These are phyloP conservation scores for Drosophila simulans DNA, from an alignment of 1,140 invertebrate species.

Conservation along the genomic window DNA sequence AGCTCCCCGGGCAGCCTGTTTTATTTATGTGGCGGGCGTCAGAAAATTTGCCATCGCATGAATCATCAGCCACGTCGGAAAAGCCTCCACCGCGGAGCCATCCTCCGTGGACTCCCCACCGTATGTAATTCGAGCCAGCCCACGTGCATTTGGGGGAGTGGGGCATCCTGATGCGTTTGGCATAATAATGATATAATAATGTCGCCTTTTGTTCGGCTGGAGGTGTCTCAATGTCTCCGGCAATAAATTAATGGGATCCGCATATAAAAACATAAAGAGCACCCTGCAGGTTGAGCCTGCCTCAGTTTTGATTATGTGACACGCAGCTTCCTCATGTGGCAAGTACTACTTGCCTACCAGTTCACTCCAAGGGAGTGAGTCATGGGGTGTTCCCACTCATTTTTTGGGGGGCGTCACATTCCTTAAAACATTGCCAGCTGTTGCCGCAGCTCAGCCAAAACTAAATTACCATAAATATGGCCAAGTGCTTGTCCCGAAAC, in stretches of 20 bases:
- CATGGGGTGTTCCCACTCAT: neutral
- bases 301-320: conserved; percentile 65
- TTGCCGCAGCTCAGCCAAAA: conserved; percentile 56
- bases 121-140: conserved; percentile 42
- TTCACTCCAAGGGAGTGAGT: conserved; percentile 19
- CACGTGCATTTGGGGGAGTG: conserved; percentile 33
- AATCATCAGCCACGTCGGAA: conserved; percentile 58
- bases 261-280: conserved; percentile 69
- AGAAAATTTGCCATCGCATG: conserved; percentile 76
- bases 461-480: conserved; percentile 74
- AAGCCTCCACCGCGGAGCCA: neutral
- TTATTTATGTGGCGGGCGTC: conserved; percentile 73
- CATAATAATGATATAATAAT: conserved; percentile 84
- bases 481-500: conserved; percentile 56
- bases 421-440: conserved; percentile 58
- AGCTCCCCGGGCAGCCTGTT: conserved; percentile 36
- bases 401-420: conserved; percentile 1
- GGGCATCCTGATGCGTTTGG: conserved; percentile 67
- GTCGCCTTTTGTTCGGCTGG: conserved; percentile 75
- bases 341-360: conserved; percentile 50
- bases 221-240: conserved; percentile 68
- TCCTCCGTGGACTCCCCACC: conserved; percentile 8
- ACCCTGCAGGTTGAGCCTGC: conserved; percentile 51
- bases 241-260: conserved; percentile 81
- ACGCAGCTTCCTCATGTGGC: conserved; percentile 42